A percentile compares a stretch with the other conserved stretches of the same genome.
These are phyloP conservation scores for Myrmecophaga tridactyla DNA, from an alignment of 2,113 vertebrate species.

Conservation along the genomic window DNA sequence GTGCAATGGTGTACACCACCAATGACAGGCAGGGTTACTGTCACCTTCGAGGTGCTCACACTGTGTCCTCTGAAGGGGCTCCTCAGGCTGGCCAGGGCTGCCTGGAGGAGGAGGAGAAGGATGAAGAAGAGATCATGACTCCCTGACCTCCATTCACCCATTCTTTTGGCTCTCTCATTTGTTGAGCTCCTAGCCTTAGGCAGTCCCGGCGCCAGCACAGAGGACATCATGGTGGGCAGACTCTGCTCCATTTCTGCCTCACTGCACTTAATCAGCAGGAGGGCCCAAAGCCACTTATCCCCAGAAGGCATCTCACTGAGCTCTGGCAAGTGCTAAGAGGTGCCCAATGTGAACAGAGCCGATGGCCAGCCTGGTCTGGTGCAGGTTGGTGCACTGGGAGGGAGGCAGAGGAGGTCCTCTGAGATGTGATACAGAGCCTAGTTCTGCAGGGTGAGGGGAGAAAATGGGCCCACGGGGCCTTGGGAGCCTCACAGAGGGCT, in stretches of 20 bases:
- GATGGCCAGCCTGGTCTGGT: background rate
- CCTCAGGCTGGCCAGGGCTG: background rate
- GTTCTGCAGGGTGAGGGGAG: background rate
- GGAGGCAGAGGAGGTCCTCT: background rate
- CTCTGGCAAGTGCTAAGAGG: background rate
- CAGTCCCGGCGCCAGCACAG: background rate
- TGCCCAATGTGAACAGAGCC: background rate
- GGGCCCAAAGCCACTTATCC: background rate
- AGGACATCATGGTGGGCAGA: background rate
- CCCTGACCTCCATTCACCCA: rapidly evolving
- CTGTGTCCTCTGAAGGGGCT: background rate
- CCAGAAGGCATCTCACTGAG: background rate
- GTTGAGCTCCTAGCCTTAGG: rapidly evolving
- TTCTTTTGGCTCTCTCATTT: background rate
- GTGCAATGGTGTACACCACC: too few relatives aligned
- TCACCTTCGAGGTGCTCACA: background rate
- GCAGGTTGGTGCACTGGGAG: background rate
- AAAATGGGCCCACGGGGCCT: background rate
- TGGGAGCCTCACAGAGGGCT: too few relatives aligned
- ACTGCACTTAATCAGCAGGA: background rate
- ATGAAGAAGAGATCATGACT: background rate
- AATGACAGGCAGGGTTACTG: background rate
- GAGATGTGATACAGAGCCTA: too few relatives aligned
- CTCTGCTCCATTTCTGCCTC: background rate
- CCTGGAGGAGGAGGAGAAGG: background rate